Conservation (phyloP, 2,113 vertebrate genomes). For the Illadopsis cleaveri region DNA sequence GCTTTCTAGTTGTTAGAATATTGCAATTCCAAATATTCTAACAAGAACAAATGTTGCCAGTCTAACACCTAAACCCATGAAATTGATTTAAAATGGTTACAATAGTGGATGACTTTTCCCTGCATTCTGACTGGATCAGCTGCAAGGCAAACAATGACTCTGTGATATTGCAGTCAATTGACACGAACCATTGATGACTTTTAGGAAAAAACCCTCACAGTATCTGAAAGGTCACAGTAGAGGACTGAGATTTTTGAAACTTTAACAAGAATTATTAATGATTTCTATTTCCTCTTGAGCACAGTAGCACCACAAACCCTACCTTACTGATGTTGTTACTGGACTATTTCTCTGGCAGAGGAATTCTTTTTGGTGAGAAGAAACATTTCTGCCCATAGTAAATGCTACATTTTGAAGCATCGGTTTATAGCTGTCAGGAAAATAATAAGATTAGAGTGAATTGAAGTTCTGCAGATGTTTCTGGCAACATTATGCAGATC, state of each 20-base stretch:
- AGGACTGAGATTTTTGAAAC: neutral
- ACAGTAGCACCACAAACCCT: neutral
- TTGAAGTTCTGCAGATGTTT: constrained; percentile 1
- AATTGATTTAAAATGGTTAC: neutral
- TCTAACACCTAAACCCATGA: neutral
- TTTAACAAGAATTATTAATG: neutral
- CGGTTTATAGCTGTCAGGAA: neutral
- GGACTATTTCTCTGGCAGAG: neutral
- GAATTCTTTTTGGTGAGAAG: neutral
- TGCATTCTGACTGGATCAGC: neutral
- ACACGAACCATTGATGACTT: neutral
- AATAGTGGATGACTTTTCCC: neutral
- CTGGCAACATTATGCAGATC: neutral
- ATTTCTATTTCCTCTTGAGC: neutral
- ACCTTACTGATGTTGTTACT: neutral
- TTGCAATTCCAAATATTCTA: neutral
- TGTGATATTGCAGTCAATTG: neutral
- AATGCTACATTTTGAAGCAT: neutral
- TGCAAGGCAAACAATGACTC: neutral
- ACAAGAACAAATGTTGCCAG: neutral
- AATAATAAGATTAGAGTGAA: neutral
- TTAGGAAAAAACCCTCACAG: neutral
- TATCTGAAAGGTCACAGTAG: neutral
- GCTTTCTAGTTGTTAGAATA: neutral
- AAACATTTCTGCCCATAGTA: neutral